Percentiles rank a stretch among this genome's conserved stretches.
These are phyloP conservation scores for Gracilinanus agilis DNA, from an alignment of 2,113 vertebrate species.

Conservation along the genomic window DNA sequence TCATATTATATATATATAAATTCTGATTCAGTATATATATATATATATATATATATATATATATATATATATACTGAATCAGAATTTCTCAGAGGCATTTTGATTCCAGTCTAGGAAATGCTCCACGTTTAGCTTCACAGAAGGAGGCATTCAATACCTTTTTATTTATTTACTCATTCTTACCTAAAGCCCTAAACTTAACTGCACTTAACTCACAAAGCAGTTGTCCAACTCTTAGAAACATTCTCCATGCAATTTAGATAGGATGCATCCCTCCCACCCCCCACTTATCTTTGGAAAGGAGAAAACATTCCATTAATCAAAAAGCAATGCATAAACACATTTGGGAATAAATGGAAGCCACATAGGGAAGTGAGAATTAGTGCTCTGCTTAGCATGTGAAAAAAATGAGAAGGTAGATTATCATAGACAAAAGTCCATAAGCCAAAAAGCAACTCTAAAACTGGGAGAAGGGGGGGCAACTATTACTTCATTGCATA, in stretches of 20 bases:
- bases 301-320: constrained; percentile 72
- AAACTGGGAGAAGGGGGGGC: background rate
- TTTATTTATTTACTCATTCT: constrained; percentile 73
- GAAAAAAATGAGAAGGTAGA: constrained; percentile 48
- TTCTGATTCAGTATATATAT: constrained; percentile 4
- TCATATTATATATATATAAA: background rate
- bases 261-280: constrained; percentile 46
- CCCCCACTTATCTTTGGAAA: constrained; percentile 54
- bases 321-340: constrained; percentile 66
- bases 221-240: constrained; percentile 46
- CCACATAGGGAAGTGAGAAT: constrained; percentile 35
- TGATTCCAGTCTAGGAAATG: constrained; percentile 40
- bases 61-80: background rate
- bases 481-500: constrained; percentile 11
- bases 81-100: constrained; percentile 55
- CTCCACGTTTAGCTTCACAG: background rate
- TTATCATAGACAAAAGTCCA: constrained; percentile 32
- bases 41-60: too few species aligned
- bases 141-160: constrained; percentile 55
- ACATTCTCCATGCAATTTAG: constrained; percentile 75
- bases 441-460: constrained; percentile 36
- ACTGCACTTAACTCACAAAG: constrained; percentile 69
- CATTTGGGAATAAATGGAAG: constrained; percentile 64
- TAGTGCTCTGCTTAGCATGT: constrained; percentile 57
- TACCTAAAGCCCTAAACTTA: constrained; percentile 69